Evolutionary conservation across 2,797 vertebrate species (phyloP), one percentile per base, ranked within the genome.

Genomic region (Sebastes diaconus): DNA sequence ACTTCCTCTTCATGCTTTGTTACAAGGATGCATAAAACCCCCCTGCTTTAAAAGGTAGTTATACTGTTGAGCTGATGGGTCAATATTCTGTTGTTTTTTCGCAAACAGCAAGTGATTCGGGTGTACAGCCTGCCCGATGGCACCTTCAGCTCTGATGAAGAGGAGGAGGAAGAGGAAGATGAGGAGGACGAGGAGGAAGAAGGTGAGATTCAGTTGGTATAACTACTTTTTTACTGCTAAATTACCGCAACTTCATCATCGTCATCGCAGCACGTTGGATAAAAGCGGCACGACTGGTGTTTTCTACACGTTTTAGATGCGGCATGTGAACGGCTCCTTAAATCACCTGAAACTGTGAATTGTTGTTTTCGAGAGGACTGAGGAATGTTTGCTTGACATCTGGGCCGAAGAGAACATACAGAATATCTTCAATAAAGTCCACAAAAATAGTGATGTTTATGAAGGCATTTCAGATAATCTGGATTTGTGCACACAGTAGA

Each of bases 41-140:
- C 2, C 2, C 16, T 12, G 20, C 6, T 34, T 25, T 1, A 39
- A 24, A 29, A 29, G 5, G 5, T 10, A 2, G 24, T 5, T 2
- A 34, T 5, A 13, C 1, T 14, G 14, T 16, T 1, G 13, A 13
- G 32, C 70, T 30, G 10, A 79, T 1, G 2, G 6, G 11, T 59
- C 24, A 0, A 52, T 5, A 4, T 24, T 70, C 1, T 59, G 5
- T 68, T 8, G 25, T 39, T 3, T 73, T 36, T 75, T 16, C 29
- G 20, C 82, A 76, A 34, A 85, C 94, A 97, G 96, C 98, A 99
- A 97, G 98, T 99, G 88, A 99, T 99, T 79, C 96, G 98, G 0
- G 96, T 99, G 81, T 99, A 99, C 95, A 99, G 98, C 88, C 95
- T 99, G 87, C 98, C 98, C 0, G 98, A 99, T 1, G 98, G 98